Evolutionary conservation across 1,140 invertebrate species (phyloP).

Genomic region (Heliconius nattereri): DNA sequence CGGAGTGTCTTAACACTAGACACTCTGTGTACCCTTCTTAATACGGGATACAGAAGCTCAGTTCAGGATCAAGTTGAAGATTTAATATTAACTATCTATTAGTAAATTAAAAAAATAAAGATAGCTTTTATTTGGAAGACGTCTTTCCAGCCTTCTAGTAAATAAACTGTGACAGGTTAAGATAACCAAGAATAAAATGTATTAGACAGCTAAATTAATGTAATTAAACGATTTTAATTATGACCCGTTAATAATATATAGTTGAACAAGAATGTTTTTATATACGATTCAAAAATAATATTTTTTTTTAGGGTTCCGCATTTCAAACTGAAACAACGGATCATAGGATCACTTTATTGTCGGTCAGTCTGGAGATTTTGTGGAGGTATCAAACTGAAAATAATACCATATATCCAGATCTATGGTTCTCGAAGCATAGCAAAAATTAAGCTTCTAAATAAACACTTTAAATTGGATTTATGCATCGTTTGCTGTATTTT

Average conservation of each 20-base stretch:
- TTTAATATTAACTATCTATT: background rate
- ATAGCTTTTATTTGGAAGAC: background rate
- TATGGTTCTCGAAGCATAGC: too few species aligned
- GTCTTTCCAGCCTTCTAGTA: background rate
- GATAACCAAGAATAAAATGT: background rate
- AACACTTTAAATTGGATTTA: too few species aligned
- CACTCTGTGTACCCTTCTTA: too few species aligned
- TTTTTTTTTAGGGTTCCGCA: too few species aligned
- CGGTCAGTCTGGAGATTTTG: too few species aligned
- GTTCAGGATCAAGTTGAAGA: background rate
- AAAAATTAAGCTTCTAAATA: too few species aligned
- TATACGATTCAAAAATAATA: background rate
- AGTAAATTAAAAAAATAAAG: background rate
- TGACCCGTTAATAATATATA: background rate
- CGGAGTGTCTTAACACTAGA: too few species aligned
- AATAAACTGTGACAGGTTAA: background rate
- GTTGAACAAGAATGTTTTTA: background rate
- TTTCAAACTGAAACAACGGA: too few species aligned
- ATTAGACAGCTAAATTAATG: background rate
- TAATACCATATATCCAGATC: too few species aligned
- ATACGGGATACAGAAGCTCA: background rate
- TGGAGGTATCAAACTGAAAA: too few species aligned
- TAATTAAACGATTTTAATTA: background rate
- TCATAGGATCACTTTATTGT: too few species aligned
- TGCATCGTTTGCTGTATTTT: too few species aligned